A percentile compares a stretch with the other conserved stretches of the same genome.
These are phyloP conservation scores for Ophion obscuratus DNA, from an alignment of 2,888 invertebrate genomes.

Conservation along the genomic window DNA sequence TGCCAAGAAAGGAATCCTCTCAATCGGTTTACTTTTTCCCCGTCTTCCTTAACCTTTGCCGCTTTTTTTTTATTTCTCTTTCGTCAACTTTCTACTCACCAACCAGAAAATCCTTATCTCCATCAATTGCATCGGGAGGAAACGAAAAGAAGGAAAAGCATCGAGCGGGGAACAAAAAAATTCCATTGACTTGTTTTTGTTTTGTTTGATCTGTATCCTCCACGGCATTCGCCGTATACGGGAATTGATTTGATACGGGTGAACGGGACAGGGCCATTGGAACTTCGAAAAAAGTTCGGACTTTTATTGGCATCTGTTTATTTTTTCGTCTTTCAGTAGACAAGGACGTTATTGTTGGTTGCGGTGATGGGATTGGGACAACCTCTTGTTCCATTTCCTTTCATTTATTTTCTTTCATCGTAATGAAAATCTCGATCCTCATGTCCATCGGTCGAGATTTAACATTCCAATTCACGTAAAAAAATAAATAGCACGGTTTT, in stretches of 20 bases:
- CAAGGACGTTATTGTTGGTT: no score
- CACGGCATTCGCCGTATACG: no score
- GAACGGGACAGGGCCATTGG: neutral
- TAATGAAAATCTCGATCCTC: no score
- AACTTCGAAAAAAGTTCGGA: neutral
- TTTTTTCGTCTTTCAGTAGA: slow-evolving; percentile 15
- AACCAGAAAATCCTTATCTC: slow-evolving; percentile 19
- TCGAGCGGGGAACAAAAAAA: neutral
- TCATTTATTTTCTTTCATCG: no score
- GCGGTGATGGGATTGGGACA: no score
- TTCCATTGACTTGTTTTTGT: neutral
- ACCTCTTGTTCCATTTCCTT: no score
- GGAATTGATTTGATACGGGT: no score
- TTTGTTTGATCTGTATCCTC: neutral
- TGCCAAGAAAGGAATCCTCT: slow-evolving; percentile 1
- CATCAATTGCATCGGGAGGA: slow-evolving; percentile 9
- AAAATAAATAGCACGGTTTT: no score
- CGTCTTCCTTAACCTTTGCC: neutral
- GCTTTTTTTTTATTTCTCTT: neutral
- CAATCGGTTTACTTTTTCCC: neutral
- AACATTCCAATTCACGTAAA: no score
- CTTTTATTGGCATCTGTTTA: neutral
- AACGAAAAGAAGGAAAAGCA: slow-evolving; percentile 4
- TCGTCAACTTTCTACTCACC: slow-evolving; percentile 1
- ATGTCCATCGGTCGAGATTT: no score